These are phyloP conservation scores for Oplegnathus fasciatus DNA, from an alignment of 2,113 vertebrate species.

Conservation along the genomic window DNA sequence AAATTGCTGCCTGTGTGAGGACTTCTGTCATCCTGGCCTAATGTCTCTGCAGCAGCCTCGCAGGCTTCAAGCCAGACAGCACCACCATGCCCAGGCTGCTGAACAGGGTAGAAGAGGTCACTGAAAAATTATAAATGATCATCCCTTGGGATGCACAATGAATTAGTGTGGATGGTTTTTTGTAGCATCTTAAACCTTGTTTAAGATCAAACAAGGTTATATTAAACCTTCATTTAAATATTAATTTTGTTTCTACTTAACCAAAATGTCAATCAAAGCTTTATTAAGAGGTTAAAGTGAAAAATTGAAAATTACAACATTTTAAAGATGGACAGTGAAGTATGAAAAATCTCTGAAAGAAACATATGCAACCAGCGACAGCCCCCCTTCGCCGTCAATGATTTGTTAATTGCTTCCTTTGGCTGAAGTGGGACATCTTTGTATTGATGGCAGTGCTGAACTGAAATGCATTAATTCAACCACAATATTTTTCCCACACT, in stretches of 20 bases:
- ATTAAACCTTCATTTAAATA: background rate
- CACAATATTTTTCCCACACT: background rate
- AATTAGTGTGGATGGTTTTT: background rate
- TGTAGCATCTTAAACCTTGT: background rate
- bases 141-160: conserved; percentile 13
- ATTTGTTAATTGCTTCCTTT: background rate
- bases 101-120: conserved; percentile 44
- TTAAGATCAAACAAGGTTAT: background rate
- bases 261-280: background rate
- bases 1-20: conserved; percentile 73
- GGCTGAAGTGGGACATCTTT: background rate
- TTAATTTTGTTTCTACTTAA: background rate
- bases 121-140: conserved; percentile 32
- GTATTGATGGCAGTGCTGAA: background rate
- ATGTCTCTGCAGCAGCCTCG: conserved; percentile 66
- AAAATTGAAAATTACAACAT: background rate
- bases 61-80: conserved; percentile 58
- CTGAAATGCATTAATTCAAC: background rate
- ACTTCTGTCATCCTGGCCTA: conserved; percentile 72
- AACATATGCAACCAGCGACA: background rate
- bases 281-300: background rate
- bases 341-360: background rate
- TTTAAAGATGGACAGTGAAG: background rate
- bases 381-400: background rate
- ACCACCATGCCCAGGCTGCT: conserved; percentile 17